A percentile compares a stretch with the other conserved stretches of the same genome.
phyloP scores from a whole-genome alignment of 2,113 vertebrate species.

The Sigmodon hispidus region DNA sequence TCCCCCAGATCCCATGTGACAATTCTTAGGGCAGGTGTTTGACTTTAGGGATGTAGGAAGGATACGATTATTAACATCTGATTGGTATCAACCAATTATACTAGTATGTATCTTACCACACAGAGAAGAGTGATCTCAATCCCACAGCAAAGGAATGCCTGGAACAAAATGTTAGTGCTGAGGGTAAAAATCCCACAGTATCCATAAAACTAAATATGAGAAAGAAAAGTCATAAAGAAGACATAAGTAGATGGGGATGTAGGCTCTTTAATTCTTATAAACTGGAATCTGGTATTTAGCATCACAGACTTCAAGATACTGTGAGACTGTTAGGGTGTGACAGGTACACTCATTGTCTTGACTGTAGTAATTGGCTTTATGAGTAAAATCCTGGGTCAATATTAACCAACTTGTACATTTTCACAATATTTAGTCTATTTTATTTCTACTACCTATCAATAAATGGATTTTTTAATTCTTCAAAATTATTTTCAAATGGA shows the following conservation, averaged over 20 bases:
- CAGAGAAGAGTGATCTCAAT: background rate
- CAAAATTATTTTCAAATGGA: slow-evolving; percentile 2
- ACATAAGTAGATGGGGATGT: background rate
- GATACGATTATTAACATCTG: background rate
- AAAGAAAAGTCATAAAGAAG: background rate
- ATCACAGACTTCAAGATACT: background rate
- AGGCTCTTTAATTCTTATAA: background rate
- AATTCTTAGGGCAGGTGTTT: background rate
- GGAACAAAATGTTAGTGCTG: background rate
- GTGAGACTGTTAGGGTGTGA: background rate
- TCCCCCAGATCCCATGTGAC: background rate
- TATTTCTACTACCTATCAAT: background rate
- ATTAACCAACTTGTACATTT: background rate
- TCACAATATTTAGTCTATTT: background rate
- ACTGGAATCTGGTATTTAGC: background rate
- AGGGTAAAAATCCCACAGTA: background rate
- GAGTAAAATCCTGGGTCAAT: background rate
- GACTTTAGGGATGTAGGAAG: background rate
- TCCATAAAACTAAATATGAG: background rate
- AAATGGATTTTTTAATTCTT: background rate
- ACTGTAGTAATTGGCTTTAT: background rate
- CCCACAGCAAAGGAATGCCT: background rate
- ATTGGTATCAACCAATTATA: too few species aligned
- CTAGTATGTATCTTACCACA: background rate
- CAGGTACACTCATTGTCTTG: background rate